phyloP scores from a whole-genome alignment of 2,888 invertebrate genomes.

The Andrena bucephala region DNA sequence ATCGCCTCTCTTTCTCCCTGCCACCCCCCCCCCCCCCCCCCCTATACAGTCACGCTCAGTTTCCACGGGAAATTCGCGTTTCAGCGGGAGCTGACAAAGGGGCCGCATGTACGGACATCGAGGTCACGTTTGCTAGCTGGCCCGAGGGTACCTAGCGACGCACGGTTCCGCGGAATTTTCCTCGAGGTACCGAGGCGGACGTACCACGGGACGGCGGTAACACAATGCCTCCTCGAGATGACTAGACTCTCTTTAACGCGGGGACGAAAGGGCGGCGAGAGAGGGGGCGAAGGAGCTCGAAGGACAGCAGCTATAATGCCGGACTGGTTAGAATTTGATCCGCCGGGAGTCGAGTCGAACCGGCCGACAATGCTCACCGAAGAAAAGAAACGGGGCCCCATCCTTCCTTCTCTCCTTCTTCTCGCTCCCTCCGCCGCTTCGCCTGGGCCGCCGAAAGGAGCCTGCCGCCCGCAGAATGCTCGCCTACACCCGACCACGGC shows the following conservation, averaged over 20 bases:
- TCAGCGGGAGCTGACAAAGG: slow-evolving; percentile 24
- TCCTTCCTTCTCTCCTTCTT: slow-evolving; percentile 25
- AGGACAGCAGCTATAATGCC: slow-evolving; percentile 83
- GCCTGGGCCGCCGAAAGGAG: slow-evolving; percentile 45
- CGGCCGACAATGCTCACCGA: slow-evolving; percentile 78
- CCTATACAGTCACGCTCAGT: neutral
- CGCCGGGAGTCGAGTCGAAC: slow-evolving; percentile 81
- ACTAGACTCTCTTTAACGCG: slow-evolving; percentile 75
- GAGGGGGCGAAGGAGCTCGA: slow-evolving; percentile 76
- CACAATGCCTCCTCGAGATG: slow-evolving; percentile 79
- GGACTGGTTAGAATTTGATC: slow-evolving; percentile 85
- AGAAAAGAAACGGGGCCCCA: slow-evolving; percentile 71
- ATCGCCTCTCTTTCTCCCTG: neutral
- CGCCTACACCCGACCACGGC: slow-evolving; percentile 43
- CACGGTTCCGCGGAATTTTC: slow-evolving; percentile 66
- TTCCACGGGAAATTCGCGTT: slow-evolving; percentile 39
- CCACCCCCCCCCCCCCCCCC: too few relatives aligned
- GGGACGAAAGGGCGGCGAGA: slow-evolving; percentile 67
- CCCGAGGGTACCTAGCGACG: slow-evolving; percentile 35
- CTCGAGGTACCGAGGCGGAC: slow-evolving; percentile 55
- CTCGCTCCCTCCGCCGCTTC: neutral
- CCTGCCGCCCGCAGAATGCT: slow-evolving; percentile 42
- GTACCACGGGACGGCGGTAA: slow-evolving; percentile 68
- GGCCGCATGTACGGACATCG: neutral
- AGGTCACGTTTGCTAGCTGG: neutral